Conservation (phyloP, 2,888 invertebrate genomes). For the Meliscaeva auricollis region DNA sequence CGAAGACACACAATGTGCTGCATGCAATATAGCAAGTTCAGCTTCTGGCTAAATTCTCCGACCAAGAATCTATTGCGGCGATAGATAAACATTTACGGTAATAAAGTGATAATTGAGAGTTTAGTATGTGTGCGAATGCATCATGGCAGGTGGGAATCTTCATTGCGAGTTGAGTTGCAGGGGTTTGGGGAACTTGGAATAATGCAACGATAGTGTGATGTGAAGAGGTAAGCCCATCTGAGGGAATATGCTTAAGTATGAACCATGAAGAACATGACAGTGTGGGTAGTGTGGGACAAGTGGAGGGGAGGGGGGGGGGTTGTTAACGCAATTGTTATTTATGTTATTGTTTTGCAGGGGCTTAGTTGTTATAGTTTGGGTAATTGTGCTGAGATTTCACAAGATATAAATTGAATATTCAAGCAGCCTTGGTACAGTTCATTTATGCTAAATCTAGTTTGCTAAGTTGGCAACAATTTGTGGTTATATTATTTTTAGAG, state of each 20-base stretch:
- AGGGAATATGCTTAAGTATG: not conserved
- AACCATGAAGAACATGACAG: not conserved
- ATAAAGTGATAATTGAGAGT: slow-evolving; percentile 64
- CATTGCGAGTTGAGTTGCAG: not conserved
- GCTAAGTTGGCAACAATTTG: not conserved
- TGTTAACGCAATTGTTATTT: slow-evolving; percentile 27
- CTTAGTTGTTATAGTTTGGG: not conserved
- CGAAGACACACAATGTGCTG: not conserved
- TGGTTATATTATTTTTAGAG: not conserved
- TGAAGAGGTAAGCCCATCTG: too few relatives aligned
- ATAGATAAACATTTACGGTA: slow-evolving; percentile 66
- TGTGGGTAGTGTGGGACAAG: not conserved
- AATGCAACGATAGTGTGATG: not conserved
- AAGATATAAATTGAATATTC: slow-evolving; percentile 9
- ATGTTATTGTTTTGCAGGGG: slow-evolving; percentile 11
- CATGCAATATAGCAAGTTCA: not conserved
- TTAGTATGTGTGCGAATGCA: slow-evolving; percentile 13
- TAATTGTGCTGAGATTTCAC: slow-evolving; percentile 20
- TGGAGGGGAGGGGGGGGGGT: not conserved
- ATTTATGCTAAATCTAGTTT: not conserved
- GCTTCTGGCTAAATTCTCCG: slow-evolving; percentile 35
- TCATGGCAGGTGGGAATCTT: slow-evolving; percentile 24
- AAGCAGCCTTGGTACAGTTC: not conserved
- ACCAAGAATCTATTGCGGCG: slow-evolving; percentile 53
- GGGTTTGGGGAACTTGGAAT: slow-evolving; percentile 36